Evolutionary conservation across 2,113 vertebrate species (phyloP).

Genomic region (Okapia johnstoni): DNA sequence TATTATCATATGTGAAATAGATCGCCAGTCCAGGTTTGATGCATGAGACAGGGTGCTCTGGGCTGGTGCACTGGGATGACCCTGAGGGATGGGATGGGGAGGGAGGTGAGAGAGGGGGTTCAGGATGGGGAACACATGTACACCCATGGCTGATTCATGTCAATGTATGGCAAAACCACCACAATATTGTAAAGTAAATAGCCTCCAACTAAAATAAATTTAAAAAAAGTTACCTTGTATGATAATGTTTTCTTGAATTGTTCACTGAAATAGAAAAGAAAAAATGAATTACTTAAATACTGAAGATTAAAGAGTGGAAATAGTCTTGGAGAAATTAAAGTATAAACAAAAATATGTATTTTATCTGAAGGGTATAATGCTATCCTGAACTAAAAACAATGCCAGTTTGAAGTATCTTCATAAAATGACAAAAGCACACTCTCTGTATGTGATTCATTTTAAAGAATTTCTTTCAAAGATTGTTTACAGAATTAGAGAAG

Average conservation of each 20-base stretch:
- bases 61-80: background rate
- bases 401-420: background rate
- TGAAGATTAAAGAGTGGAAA: background rate
- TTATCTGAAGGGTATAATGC: background rate
- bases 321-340: conserved; percentile 14
- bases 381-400: background rate
- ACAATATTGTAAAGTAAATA: background rate
- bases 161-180: background rate
- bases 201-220: background rate
- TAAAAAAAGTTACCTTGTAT: conserved; percentile 88
- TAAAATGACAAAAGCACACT: background rate
- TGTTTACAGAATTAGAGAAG: background rate
- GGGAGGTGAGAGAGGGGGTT: accelerated
- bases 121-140: background rate
- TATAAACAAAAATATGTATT: background rate
- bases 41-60: background rate
- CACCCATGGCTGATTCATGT: background rate
- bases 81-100: background rate
- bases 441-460: background rate
- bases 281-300: conserved; percentile 65
- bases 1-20: background rate
- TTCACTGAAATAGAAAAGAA: conserved; percentile 82
- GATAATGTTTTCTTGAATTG: conserved; percentile 89
- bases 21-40: background rate
- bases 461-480: background rate